Evolutionary conservation across 2,113 vertebrate species (phyloP).

Genomic region (Dicentrarchus labrax): DNA sequence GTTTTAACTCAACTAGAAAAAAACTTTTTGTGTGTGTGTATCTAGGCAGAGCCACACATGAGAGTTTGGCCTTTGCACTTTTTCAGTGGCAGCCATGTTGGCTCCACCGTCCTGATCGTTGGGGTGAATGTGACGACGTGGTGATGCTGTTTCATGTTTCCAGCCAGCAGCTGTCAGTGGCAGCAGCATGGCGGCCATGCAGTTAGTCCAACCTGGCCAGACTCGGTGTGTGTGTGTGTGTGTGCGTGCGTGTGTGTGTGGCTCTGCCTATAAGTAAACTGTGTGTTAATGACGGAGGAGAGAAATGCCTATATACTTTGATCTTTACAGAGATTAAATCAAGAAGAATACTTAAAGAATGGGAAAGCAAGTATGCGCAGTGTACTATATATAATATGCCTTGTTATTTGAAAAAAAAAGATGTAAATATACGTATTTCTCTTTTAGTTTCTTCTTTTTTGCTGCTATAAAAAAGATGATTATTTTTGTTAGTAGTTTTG

Average conservation of each 20-base stretch:
- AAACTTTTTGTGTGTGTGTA: constrained; percentile 27
- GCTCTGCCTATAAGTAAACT: constrained; percentile 55
- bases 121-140: constrained; percentile 56
- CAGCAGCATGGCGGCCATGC: neutral
- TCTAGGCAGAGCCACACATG: constrained; percentile 47
- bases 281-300: constrained; percentile 43
- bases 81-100: constrained; percentile 59
- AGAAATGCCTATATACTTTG: constrained; percentile 66
- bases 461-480: constrained; percentile 86
- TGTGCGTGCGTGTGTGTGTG: constrained; percentile 39
- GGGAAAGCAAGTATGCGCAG: constrained; percentile 75
- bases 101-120: constrained; percentile 50
- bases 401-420: constrained; percentile 77
- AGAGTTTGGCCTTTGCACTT: constrained; percentile 66
- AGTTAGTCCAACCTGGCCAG: constrained; percentile 48
- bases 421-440: constrained; percentile 81
- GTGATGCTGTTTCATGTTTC: constrained; percentile 36
- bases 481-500: constrained; percentile 85
- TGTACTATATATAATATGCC: constrained; percentile 81
- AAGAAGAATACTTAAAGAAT: constrained; percentile 76
- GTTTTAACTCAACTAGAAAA: constrained; percentile 55
- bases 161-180: constrained; percentile 36
- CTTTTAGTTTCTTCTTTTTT: constrained; percentile 82
- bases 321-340: constrained; percentile 73
- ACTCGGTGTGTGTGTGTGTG: constrained; percentile 34